Evolutionary conservation across 2,888 invertebrate genomes (phyloP), one percentile per base, ranked within the genome.

Genomic region (Eilema griseolum): DNA sequence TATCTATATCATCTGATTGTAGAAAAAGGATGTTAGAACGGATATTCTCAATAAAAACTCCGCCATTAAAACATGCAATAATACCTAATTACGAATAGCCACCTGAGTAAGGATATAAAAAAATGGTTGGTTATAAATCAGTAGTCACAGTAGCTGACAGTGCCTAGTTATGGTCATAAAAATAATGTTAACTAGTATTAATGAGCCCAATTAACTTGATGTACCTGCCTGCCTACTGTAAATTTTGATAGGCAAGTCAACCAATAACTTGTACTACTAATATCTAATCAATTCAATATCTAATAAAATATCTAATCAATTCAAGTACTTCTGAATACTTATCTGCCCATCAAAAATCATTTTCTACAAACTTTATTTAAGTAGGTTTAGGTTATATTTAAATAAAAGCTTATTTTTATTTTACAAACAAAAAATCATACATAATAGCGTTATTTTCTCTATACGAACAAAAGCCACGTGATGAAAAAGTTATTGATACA

Each of bases 41-140:
- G 80, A 82, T 75, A 77, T 80, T 57, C 73, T 65, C 73, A 65
- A 77, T 80, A 74, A 81, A 80, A 74, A 65, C 73, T 14, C 37
- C 23, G 61, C n/a, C n/a, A 57, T 66, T 66, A 66, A 66, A 66
- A 24, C 33, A 23, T 66, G 52, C 24, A 66, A 23, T 56, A 64
- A 65, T 24, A 56, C 20, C 33, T 10, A 31, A 65, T 52, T 20
- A 52, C n/a, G 52, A 52, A 52, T 52, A 62, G 24, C 41, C 24
- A 62, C 16, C 41, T 41, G 16, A 37, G 41, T 62, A 31, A 67
- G 63, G 56, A 60, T 24, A 60, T 41, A 24, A 60, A 60, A 69
- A 46, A 12, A 64, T n/a, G 14, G 24, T 31, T 14, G 33, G n/a
- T 56, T 57, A 63, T 63, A 57, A 67, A 67, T 67, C 67, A 61